A percentile compares a stretch with the other conserved stretches of the same genome.
These are phyloP conservation scores for Saccopteryx bilineata DNA, from an alignment of 2,113 vertebrate species.

Conservation along the genomic window DNA sequence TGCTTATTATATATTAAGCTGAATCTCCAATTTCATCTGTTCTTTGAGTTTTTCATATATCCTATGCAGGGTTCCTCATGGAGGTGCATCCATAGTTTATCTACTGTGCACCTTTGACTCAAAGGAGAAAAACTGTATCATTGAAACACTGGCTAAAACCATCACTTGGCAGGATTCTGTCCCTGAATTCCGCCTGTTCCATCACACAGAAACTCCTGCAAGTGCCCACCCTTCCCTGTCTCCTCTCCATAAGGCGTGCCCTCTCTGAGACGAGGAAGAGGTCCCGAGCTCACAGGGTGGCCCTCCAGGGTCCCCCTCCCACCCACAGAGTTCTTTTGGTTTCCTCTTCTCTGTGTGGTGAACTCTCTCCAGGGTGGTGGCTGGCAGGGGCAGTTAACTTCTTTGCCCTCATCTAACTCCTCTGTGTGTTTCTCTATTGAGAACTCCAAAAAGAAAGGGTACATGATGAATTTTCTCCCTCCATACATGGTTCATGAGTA, in stretches of 20 bases:
- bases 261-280: neutral
- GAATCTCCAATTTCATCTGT: conserved; percentile 37
- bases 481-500: neutral
- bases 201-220: neutral
- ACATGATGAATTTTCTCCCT: neutral
- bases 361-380: neutral
- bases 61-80: neutral
- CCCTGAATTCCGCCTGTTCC: neutral
- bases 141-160: neutral
- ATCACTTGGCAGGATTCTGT: neutral
- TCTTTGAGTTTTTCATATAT: conserved; percentile 31
- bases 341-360: neutral
- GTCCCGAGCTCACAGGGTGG: neutral
- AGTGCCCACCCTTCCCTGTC: neutral
- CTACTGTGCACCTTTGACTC: neutral
- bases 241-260: neutral
- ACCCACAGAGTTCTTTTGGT: neutral
- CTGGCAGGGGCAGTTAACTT: neutral
- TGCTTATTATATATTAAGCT: conserved; percentile 12
- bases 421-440: neutral
- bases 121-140: neutral
- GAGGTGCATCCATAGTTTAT: neutral
- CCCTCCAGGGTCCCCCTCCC: neutral
- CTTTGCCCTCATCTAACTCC: neutral
- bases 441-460: neutral